phyloP scores from a whole-genome alignment of 2,113 vertebrate genomes.

The Aythya baeri region DNA sequence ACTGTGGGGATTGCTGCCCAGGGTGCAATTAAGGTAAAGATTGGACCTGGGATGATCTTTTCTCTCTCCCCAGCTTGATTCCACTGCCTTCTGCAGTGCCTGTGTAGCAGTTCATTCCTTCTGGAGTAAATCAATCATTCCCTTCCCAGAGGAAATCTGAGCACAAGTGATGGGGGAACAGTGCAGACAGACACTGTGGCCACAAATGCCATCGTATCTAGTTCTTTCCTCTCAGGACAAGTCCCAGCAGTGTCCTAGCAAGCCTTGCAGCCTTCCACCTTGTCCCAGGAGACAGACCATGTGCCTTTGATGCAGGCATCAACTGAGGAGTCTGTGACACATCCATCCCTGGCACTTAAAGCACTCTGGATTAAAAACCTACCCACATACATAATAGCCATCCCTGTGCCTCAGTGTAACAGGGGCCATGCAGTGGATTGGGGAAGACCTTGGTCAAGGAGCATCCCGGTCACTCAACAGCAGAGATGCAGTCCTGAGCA shows the following conservation, averaged over 20 bases:
- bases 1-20: background rate
- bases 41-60: background rate
- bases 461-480: background rate
- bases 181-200: background rate
- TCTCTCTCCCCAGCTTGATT: background rate
- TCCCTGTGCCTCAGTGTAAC: background rate
- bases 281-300: background rate
- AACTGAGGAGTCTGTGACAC: accelerated
- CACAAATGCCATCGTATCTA: background rate
- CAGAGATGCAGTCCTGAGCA: background rate
- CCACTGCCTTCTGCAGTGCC: background rate
- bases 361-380: background rate
- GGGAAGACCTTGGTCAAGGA: background rate
- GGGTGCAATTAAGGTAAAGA: background rate
- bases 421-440: background rate
- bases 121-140: conserved; percentile 51
- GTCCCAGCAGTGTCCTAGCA: background rate
- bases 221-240: background rate
- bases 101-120: conserved; percentile 1
- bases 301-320: background rate
- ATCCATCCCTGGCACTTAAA: background rate
- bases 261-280: background rate
- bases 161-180: background rate
- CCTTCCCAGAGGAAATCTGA: conserved; percentile 40
- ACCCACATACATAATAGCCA: accelerated